These are phyloP conservation scores for Platycercus adscitus DNA, from an alignment of 2,113 vertebrate genomes.

Conservation along the genomic window DNA sequence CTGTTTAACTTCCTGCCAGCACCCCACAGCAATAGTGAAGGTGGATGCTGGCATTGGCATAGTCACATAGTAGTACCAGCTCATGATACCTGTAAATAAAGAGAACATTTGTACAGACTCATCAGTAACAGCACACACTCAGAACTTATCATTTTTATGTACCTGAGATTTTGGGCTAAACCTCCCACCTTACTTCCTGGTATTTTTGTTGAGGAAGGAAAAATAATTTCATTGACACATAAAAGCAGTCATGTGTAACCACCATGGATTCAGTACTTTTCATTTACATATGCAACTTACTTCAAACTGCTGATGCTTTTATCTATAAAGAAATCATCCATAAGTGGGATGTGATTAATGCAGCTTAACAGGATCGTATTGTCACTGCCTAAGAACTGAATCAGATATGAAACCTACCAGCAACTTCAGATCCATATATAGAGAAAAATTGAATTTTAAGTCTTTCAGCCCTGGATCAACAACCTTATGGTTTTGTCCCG, in stretches of 20 bases:
- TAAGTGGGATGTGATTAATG: neutral
- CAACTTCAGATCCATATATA: neutral
- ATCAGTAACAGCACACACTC: neutral
- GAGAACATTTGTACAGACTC: neutral
- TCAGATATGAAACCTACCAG: neutral
- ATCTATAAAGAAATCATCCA: neutral
- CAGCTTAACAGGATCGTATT: neutral
- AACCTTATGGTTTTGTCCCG: neutral
- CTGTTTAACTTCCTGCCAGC: conserved; percentile 83
- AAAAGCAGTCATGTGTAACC: neutral
- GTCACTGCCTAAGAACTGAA: neutral
- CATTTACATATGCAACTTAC: neutral
- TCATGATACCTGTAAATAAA: conserved; percentile 74
- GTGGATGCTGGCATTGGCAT: conserved; percentile 98
- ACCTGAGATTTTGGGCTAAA: neutral
- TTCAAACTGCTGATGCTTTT: neutral
- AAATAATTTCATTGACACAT: neutral
- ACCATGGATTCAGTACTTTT: neutral
- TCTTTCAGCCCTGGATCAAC: neutral
- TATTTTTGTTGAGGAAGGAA: neutral
- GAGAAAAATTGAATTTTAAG: neutral
- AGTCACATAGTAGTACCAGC: conserved; percentile 93
- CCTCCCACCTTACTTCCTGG: neutral
- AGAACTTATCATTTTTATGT: neutral
- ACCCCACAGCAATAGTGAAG: conserved; percentile 92